These are phyloP conservation scores for Escarpia spicata DNA, from an alignment of 2,888 invertebrate genomes.

Conservation along the genomic window DNA sequence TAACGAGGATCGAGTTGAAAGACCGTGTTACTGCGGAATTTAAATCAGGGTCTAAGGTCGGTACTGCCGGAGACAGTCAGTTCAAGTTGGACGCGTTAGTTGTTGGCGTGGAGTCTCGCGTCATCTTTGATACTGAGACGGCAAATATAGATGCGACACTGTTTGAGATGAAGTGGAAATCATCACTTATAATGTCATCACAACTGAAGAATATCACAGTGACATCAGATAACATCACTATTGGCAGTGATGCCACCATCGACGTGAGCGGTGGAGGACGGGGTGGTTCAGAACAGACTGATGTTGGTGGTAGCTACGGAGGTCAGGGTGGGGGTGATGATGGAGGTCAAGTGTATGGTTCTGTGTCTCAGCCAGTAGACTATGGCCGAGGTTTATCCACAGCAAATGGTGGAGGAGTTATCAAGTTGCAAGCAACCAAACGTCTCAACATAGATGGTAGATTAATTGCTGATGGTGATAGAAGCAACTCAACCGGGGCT, in stretches of 20 bases:
- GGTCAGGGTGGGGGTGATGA: slow-evolving; percentile 13
- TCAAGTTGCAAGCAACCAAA: background rate
- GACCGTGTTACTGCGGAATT: background rate
- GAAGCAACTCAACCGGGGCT: slow-evolving; percentile 8
- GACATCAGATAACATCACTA: background rate
- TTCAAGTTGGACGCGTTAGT: background rate
- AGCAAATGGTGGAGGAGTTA: background rate
- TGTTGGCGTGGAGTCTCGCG: background rate
- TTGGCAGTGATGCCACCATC: background rate
- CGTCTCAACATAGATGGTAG: background rate
- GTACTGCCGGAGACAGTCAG: background rate
- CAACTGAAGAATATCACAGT: background rate
- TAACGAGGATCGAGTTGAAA: background rate
- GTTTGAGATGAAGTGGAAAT: background rate
- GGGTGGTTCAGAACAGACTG: background rate
- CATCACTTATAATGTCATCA: background rate
- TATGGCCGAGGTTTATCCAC: background rate
- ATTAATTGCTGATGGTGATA: background rate
- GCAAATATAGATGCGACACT: background rate
- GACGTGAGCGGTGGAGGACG: background rate
- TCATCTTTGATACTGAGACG: background rate
- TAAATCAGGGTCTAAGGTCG: background rate
- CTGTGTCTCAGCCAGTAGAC: background rate
- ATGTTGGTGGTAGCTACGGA: background rate
- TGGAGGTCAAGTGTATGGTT: background rate